Evolutionary conservation across 1,140 invertebrate genomes (phyloP).

Genomic region (Temnothorax longispinosus): DNA sequence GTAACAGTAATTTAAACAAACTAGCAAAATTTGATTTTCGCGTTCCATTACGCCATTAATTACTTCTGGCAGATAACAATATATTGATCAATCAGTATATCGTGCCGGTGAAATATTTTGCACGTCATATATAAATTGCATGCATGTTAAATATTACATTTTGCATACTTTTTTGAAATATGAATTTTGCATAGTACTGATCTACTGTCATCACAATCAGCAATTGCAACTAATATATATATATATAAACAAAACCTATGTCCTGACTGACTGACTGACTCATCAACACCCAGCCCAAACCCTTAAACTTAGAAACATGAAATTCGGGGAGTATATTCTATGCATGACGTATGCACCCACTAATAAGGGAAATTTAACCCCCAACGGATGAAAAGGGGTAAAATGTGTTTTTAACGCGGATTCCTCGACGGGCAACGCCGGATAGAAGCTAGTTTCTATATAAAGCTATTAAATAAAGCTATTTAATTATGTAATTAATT

Average conservation of each 20-base stretch:
- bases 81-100: conserved; percentile 20
- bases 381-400: too few species aligned
- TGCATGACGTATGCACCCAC: too few species aligned
- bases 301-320: too few species aligned
- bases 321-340: too few species aligned
- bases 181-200: not conserved
- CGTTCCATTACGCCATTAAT: conserved; percentile 46
- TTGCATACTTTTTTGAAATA: not conserved
- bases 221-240: not conserved
- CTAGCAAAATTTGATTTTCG: conserved; percentile 15
- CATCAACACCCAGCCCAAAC: too few species aligned
- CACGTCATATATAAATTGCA: not conserved
- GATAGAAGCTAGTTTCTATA: not conserved
- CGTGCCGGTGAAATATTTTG: not conserved
- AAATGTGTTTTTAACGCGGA: too few species aligned
- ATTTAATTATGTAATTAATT: conserved; percentile 44
- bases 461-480: too few species aligned
- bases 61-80: not conserved
- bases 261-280: too few species aligned
- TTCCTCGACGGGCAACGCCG: too few species aligned
- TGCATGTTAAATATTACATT: not conserved
- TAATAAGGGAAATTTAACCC: too few species aligned
- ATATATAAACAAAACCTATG: too few species aligned
- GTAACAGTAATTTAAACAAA: conserved; percentile 1
- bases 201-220: not conserved